Base-by-base conservation (phyloP, 2,888 invertebrate species). In the Vanessa cardui region DNA sequence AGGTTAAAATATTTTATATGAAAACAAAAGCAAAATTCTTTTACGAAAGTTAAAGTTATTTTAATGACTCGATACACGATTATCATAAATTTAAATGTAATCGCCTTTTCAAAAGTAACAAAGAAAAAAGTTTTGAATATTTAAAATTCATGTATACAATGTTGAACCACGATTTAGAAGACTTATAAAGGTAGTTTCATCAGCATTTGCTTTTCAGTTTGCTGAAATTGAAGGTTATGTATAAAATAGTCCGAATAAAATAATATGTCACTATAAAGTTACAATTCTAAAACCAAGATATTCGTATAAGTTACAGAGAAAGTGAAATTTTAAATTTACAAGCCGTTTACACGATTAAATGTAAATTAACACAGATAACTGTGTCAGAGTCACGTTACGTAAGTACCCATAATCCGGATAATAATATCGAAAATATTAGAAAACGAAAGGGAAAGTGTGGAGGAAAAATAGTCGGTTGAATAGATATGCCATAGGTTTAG, bases 381-480 rank as follows among this genome's bases (percentile, higher is more conserved):
- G 39, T 66, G 44, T 61, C 58, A 66, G 20, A 44, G 62, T 61
- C 33, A 56, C 16, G 56, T 76, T 75, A 70, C 56, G 61, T 69
- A 75, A 77, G 20, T 54, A 58, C 54, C 26, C 26, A 64, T 62
- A 66, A 68, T 64, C 65, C 68, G 39, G 21, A 62, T 61, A 65
- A 62, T 58, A 71, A 9, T 26, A 26, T 72, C 70, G 69, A 77
- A 77, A 77, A 75, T 75, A 62, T 64, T 62, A 73, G 72, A 74
- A 72, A 78, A 60, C 20, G 46, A 20, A 71, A 58, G 47, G 58
- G 63, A 66, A 63, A 52, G 45, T 64, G 31, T 9, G 31, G 58
- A 68, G 46, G 33, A 50, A 47, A 46, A 63, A 15, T 20, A 26
- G 15, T 7, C 26, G 26, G 26, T 1, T 26, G 26, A 26, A 8